These are phyloP conservation scores for Ctenopoma multispine DNA, from an alignment of 2,797 vertebrate genomes.

Conservation along the genomic window DNA sequence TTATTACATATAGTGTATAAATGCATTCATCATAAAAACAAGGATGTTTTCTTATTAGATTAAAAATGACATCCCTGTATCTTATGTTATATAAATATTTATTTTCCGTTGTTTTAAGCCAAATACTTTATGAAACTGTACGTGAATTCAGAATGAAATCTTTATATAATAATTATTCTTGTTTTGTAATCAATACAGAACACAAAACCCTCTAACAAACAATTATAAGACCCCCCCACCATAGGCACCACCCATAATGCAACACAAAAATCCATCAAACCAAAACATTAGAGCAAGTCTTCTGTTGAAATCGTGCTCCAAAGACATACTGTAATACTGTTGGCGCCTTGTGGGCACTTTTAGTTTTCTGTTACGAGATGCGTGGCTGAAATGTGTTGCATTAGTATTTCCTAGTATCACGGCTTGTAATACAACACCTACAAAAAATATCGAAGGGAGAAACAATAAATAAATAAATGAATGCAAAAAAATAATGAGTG, in stretches of 20 bases:
- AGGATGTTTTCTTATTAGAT: too few species aligned
- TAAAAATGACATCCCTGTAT: conserved; percentile 10
- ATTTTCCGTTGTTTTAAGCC: conserved; percentile 10
- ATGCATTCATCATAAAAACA: too few species aligned
- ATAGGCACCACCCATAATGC: conserved; percentile 59
- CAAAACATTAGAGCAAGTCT: conserved; percentile 73
- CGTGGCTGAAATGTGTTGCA: conserved; percentile 44
- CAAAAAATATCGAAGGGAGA: conserved; percentile 18
- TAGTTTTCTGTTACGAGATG: conserved; percentile 56
- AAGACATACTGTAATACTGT: conserved; percentile 65
- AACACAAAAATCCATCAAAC: conserved; percentile 74
- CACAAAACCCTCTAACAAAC: conserved; percentile 51
- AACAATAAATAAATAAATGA: conserved; percentile 22
- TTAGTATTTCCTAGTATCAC: conserved; percentile 28
- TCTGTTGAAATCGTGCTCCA: conserved; percentile 71
- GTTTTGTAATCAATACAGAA: conserved; percentile 40
- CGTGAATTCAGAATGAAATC: conserved; percentile 35
- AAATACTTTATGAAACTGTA: neutral
- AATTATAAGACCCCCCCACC: conserved; percentile 21
- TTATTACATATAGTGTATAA: conserved; percentile 10
- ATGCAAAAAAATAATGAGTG: conserved; percentile 24
- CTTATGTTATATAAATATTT: conserved; percentile 16
- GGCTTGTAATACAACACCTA: conserved; percentile 46
- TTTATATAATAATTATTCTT: conserved; percentile 17
- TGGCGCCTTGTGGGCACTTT: conserved; percentile 65